Percentiles rank a stretch among this genome's conserved stretches.
These are phyloP conservation scores for Drosophila pachea DNA, from an alignment of 1,140 invertebrate genomes.

Conservation along the genomic window DNA sequence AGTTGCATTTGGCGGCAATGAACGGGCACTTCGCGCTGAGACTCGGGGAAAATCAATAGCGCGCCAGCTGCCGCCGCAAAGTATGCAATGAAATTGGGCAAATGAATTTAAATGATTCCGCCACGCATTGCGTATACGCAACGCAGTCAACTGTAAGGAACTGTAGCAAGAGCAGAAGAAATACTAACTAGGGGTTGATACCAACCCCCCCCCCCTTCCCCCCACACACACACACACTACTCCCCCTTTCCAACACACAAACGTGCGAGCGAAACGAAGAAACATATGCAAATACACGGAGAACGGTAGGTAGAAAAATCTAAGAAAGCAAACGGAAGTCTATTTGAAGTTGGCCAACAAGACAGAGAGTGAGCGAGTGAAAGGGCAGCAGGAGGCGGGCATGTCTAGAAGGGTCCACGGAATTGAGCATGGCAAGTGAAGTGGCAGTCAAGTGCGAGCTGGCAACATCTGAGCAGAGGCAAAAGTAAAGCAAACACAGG, in stretches of 20 bases:
- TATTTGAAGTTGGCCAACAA: constrained; percentile 35
- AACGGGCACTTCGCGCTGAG: too few species aligned
- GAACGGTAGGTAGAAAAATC: constrained; percentile 22
- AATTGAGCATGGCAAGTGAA: constrained; percentile 13
- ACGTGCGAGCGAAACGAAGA: background rate
- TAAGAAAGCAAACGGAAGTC: constrained; percentile 48
- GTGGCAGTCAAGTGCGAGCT: constrained; percentile 44
- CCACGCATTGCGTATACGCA: constrained; percentile 46
- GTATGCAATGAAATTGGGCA: constrained; percentile 53
- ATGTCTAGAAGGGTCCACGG: background rate
- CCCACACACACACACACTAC: constrained; percentile 1
- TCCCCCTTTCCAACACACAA: too few species aligned
- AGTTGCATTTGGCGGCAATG: constrained; percentile 22
- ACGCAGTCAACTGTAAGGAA: constrained; percentile 35
- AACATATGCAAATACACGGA: constrained; percentile 43
- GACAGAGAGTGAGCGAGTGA: background rate
- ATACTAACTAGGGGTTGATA: background rate
- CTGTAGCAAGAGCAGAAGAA: constrained; percentile 1
- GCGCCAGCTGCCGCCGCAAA: constrained; percentile 41
- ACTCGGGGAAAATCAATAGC: constrained; percentile 28
- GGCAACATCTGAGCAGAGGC: constrained; percentile 18
- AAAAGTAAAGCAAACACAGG: constrained; percentile 43
- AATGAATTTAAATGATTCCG: constrained; percentile 48
- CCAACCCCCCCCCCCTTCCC: background rate
- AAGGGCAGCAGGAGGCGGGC: background rate